These are phyloP conservation scores for Zhengitettix transpicula DNA, from an alignment of 2,888 invertebrate species.

Conservation along the genomic window DNA sequence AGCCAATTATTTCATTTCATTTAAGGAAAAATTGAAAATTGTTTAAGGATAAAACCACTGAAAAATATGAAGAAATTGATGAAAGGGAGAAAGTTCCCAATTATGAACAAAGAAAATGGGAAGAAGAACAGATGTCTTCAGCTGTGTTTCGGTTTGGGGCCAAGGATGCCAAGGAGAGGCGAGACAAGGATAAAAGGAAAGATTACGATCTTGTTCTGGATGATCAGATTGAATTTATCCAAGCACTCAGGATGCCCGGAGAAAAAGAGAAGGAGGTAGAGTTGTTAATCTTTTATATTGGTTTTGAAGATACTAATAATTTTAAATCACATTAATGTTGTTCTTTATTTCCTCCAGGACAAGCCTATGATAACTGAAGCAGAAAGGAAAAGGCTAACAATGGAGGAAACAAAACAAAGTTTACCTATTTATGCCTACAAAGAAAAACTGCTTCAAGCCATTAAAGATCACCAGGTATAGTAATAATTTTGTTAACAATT, in stretches of 20 bases:
- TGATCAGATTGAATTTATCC: slow-evolving; percentile 96
- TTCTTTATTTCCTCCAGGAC: slow-evolving; percentile 18
- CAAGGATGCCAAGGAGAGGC: slow-evolving; percentile 46
- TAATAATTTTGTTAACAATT: neutral
- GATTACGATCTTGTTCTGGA: slow-evolving; percentile 89
- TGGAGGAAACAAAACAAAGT: slow-evolving; percentile 82
- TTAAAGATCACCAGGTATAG: slow-evolving; percentile 62
- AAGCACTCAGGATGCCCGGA: slow-evolving; percentile 68
- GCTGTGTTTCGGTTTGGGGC: slow-evolving; percentile 89
- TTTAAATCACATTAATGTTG: too few relatives aligned
- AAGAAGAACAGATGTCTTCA: slow-evolving; percentile 87
- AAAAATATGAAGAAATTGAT: slow-evolving; percentile 67
- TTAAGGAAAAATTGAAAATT: too few relatives aligned
- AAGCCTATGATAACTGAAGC: slow-evolving; percentile 45
- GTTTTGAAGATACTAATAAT: too few relatives aligned
- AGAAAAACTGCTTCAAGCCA: slow-evolving; percentile 75
- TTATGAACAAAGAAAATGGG: slow-evolving; percentile 73
- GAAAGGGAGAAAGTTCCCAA: slow-evolving; percentile 53
- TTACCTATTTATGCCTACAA: slow-evolving; percentile 89
- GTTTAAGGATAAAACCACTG: slow-evolving; percentile 25
- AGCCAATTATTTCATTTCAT: slow-evolving; percentile 1
- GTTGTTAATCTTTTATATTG: too few relatives aligned
- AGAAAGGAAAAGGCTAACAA: slow-evolving; percentile 56
- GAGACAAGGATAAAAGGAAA: slow-evolving; percentile 17
- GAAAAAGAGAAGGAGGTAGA: slow-evolving; percentile 23